phyloP scores from a whole-genome alignment of 1,140 invertebrate genomes.

The Ostrea edulis region DNA sequence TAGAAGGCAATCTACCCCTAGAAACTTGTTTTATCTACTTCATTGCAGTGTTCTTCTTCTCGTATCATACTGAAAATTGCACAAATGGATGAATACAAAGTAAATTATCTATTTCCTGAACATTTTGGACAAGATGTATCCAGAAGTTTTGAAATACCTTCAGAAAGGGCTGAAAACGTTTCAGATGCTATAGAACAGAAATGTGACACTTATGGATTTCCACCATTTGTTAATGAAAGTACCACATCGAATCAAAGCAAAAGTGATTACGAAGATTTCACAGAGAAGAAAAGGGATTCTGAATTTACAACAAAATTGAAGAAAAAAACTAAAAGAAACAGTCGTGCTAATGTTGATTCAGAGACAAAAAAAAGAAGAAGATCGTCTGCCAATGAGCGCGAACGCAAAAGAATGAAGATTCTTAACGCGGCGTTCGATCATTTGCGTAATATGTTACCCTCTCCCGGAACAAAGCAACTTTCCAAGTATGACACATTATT shows the following conservation, averaged over 20 bases:
- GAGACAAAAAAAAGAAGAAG: background rate
- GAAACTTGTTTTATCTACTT: background rate
- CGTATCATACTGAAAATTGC: background rate
- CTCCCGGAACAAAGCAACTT: background rate
- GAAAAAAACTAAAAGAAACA: background rate
- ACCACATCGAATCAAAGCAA: background rate
- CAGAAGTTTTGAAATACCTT: no score
- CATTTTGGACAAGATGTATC: background rate
- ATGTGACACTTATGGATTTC: background rate
- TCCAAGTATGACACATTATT: background rate
- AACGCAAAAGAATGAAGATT: background rate
- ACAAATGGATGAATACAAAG: background rate
- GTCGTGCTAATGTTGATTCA: background rate
- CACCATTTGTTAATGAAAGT: background rate
- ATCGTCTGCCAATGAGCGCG: background rate
- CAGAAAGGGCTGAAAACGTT: background rate
- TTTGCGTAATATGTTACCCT: background rate
- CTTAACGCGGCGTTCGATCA: conserved; percentile 3
- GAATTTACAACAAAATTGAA: background rate
- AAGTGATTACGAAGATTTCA: background rate
- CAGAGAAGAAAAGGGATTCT: background rate
- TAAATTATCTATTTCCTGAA: background rate
- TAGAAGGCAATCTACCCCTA: background rate
- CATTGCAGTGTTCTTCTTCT: background rate
- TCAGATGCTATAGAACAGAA: background rate